A percentile compares a stretch with the other conserved stretches of the same genome.
phyloP scores from a whole-genome alignment of 1,140 invertebrate genomes.

The Hylyphantes graminicola region DNA sequence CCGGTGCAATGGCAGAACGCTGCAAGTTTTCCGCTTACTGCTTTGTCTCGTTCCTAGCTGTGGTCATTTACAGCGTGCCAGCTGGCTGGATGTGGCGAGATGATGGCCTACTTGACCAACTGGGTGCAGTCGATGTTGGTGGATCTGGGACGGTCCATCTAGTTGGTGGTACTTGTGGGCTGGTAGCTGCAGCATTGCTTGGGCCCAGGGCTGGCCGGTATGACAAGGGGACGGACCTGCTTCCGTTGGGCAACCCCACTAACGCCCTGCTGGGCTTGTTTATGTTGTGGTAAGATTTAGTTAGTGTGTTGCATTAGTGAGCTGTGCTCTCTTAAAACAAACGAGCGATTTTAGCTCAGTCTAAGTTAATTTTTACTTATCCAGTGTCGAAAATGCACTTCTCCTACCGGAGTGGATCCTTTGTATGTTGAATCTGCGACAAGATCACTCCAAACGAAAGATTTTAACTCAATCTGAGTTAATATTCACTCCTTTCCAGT shows the following conservation, averaged over 20 bases:
- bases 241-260: slow-evolving; percentile 64
- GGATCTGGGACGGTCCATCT: slow-evolving; percentile 66
- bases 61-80: slow-evolving; percentile 63
- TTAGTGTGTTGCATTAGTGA: too few species aligned
- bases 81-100: slow-evolving; percentile 64
- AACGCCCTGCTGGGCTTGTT: slow-evolving; percentile 64
- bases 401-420: too few species aligned
- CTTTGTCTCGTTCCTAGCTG: slow-evolving; percentile 61
- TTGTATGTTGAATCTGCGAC: too few species aligned
- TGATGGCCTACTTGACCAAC: slow-evolving; percentile 55
- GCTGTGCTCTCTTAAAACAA: too few species aligned
- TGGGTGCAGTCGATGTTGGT: slow-evolving; percentile 63
- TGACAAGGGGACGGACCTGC: slow-evolving; percentile 60
- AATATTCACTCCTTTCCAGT: too few species aligned
- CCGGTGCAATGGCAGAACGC: slow-evolving; percentile 65
- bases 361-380: too few species aligned
- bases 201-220: slow-evolving; percentile 68
- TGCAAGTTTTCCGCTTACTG: slow-evolving; percentile 63
- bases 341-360: too few species aligned
- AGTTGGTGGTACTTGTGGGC: slow-evolving; percentile 66
- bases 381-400: too few species aligned
- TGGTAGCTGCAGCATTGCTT: slow-evolving; percentile 66
- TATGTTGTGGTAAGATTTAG: slow-evolving; percentile 63
- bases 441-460: too few species aligned
- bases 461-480: too few species aligned